Evolutionary conservation across 2,797 vertebrate species (phyloP), one percentile per base, ranked within the genome.

Genomic region (Malacoraja senta): DNA sequence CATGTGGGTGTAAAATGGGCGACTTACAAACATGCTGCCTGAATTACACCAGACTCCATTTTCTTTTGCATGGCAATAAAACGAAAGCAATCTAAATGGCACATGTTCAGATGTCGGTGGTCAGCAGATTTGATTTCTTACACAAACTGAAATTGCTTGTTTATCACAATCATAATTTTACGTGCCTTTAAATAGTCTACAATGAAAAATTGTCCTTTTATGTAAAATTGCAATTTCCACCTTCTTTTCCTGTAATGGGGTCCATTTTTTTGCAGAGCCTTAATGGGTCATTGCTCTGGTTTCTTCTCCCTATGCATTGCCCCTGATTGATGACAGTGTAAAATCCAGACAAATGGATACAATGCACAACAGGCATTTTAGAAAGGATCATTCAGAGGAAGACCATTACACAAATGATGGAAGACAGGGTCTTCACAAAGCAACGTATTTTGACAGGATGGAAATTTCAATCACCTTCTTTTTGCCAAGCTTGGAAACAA

Each of bases 111-210:
- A 38, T 91, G 68, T 53, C n/a, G 29, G 9, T 44, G 26, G 65
- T 74, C 35, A 38, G 29, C 9, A 44, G 90, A 74, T 32, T 29
- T 4, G 44, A 38, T 44, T 44, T 65, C 35, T 74, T 9, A 29
- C 71, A 91, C 35, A 91, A 53, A 38, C 35, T 91, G 35, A 74
- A 32, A 74, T 76, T 76, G 71, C 58, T 76, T 76, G 12, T 24
- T 74, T n/a, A 53, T 72, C 71, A 76, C 13, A 12, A 29, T 92
- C 71, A n/a, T 76, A 92, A 76, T 92, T 71, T 74, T 92, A 29
- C 13, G 17, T 74, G 71, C 38, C 71, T 92, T 74, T 58, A 72
- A 76, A 58, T 76, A 53, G 53, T 44, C 71, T 63, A 91, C 44
- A 8, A 58, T 19, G n/a, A 53, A 21, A 15, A n/a, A 44, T 53